Percentiles rank a stretch among this genome's conserved stretches.
These are phyloP conservation scores for Hetaerina americana DNA, from an alignment of 1,140 invertebrate species.

Conservation along the genomic window DNA sequence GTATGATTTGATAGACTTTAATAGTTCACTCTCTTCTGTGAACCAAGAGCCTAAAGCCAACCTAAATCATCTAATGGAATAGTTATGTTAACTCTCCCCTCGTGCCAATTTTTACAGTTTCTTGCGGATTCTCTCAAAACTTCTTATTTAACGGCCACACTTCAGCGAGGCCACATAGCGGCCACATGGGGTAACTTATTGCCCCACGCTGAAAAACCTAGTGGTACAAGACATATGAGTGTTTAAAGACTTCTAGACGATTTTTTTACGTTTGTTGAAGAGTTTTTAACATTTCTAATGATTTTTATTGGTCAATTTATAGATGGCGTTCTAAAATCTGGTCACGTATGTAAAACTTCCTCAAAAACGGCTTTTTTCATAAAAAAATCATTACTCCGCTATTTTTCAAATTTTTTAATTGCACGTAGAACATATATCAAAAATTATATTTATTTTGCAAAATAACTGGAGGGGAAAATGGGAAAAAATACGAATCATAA, in stretches of 20 bases:
- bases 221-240: constrained; percentile 6
- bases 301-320: constrained; percentile 2
- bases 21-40: no score
- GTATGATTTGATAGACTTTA: no score
- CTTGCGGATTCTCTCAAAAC: no score
- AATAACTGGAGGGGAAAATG: neutral
- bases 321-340: neutral
- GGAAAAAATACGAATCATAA: neutral
- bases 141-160: no score
- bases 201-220: constrained; percentile 10
- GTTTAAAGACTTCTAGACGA: constrained; percentile 8
- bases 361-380: constrained; percentile 6
- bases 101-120: no score
- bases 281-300: constrained; percentile 9
- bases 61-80: no score
- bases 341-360: constrained; percentile 9
- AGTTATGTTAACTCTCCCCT: no score
- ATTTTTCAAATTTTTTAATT: neutral
- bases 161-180: constrained; percentile 6
- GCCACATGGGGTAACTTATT: constrained; percentile 8
- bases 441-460: neutral
- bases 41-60: no score
- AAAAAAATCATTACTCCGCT: constrained; percentile 7
- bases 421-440: neutral
- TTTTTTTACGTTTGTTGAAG: constrained; percentile 10